Base-by-base conservation (phyloP, 1,140 invertebrate genomes). In the Drosophila rufa region DNA sequence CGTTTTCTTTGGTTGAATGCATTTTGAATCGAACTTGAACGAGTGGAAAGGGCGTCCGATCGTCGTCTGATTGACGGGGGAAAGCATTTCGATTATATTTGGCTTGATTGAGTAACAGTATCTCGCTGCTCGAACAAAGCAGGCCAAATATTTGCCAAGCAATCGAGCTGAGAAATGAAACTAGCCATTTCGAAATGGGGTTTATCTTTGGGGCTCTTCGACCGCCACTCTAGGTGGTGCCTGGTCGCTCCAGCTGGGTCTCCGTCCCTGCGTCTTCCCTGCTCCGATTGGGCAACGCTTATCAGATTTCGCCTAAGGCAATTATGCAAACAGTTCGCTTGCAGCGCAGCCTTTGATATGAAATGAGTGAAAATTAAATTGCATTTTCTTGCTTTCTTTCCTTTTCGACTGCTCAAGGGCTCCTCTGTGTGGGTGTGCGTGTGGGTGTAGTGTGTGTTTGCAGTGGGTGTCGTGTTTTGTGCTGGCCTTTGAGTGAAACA, bases 101-200 rank as follows among this genome's bases (percentile, higher is more conserved):
- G 67, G 55, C 46, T 69, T 64, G 74, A 80, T 83, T 87, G 50
- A 77, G 69, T 76, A 80, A 67, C 65, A 74, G 50, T 70, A 78
- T 78, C 64, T 77, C 57, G 57, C 69, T 68, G 60, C 73, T 87
- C 82, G 82, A 87, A 80, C 78, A 79, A 83, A 89, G 73, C 80
- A 59, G 69, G 65, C 79, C 53, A 60, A 83, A 89, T 87, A 89
- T 87, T 87, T 87, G 85, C 80, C 80, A 89, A 87, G 83, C 83
- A 89, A 87, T 87, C 61, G 77, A 87, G 78, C 53, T 76, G 68
- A 80, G 60, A 83, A 87, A 87, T 87, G 82, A 80, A 87, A 89
- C 84, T 83, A 89, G 73, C 75, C 71, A 64, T 77, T 89, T 89
- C 74, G 60, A 55, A 78, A 78, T 47, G 53, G 68, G 80, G 76